phyloP scores from a whole-genome alignment of 23 tunicate genomes.

The Ciona savignyi region DNA sequence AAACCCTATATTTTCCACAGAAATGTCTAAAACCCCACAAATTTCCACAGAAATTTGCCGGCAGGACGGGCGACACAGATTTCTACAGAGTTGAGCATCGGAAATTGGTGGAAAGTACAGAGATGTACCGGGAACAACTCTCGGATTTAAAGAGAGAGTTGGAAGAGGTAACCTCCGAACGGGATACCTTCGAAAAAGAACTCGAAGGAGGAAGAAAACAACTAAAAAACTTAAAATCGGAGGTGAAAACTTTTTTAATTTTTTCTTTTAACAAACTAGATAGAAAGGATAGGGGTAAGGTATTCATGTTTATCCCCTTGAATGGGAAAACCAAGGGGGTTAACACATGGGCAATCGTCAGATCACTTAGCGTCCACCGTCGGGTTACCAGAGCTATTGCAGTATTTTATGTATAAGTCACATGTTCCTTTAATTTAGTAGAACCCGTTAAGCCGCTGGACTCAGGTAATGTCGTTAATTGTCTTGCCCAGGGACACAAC shows the following conservation, averaged over 20 bases:
- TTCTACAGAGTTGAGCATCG: slow-evolving; percentile 50
- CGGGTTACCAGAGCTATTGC: no score
- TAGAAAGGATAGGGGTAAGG: no score
- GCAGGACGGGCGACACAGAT: slow-evolving; percentile 28
- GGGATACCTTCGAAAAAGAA: slow-evolving; percentile 46
- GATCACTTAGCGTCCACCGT: no score
- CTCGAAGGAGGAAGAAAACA: slow-evolving; percentile 11
- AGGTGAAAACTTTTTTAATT: slow-evolving; percentile 21
- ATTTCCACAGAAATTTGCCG: neutral
- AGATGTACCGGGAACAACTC: slow-evolving; percentile 27
- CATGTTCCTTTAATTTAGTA: no score
- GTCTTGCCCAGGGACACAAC: no score
- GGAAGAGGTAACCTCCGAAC: slow-evolving; percentile 10
- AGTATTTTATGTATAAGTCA: no score
- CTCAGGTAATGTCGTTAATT: no score
- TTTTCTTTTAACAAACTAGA: no score
- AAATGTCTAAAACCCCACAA: neutral
- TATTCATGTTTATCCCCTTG: no score
- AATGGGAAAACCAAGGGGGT: no score
- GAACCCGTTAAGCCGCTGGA: no score
- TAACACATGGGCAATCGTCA: no score
- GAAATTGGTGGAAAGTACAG: slow-evolving; percentile 35
- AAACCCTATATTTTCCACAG: neutral
- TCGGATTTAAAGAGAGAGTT: slow-evolving; percentile 35
- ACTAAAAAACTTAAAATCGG: slow-evolving; percentile 30